A percentile compares a stretch with the other conserved stretches of the same genome.
Evolutionary conservation across 2,113 vertebrate genomes (phyloP).

Genomic region (Prionailurus bengalensis): DNA sequence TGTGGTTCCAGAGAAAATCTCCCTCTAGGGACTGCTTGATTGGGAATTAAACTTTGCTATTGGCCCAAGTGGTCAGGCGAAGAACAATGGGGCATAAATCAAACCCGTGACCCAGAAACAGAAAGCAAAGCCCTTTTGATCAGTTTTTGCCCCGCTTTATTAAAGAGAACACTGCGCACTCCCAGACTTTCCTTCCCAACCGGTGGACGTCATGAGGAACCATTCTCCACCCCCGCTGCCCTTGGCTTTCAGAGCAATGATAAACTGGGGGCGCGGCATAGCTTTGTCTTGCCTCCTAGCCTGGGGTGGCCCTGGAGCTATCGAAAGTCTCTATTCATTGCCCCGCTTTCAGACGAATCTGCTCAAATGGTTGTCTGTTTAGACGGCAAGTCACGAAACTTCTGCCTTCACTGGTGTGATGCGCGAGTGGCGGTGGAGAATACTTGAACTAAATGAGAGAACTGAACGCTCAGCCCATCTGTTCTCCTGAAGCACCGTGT

Average conservation of each 20-base stretch:
- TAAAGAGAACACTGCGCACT: background rate
- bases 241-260: background rate
- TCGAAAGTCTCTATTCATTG: background rate
- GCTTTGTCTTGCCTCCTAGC: background rate
- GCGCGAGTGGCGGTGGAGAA: background rate
- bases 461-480: background rate
- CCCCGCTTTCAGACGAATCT: slow-evolving; percentile 14
- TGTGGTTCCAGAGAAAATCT: background rate
- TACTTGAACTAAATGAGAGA: background rate
- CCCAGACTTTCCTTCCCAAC: background rate
- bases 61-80: background rate
- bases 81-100: background rate
- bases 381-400: background rate
- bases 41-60: slow-evolving; percentile 45
- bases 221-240: background rate
- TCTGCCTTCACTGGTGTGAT: background rate
- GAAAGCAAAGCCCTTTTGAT: slow-evolving; percentile 42
- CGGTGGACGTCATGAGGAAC: fast-evolving
- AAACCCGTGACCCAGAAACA: slow-evolving; percentile 50
- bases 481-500: background rate
- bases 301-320: background rate
- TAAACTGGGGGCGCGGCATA: background rate
- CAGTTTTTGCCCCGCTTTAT: slow-evolving; percentile 30
- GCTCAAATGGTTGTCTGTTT: background rate
- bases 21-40: background rate